phyloP scores from a whole-genome alignment of 2,113 vertebrate species.

The Callopanchax toddi region DNA sequence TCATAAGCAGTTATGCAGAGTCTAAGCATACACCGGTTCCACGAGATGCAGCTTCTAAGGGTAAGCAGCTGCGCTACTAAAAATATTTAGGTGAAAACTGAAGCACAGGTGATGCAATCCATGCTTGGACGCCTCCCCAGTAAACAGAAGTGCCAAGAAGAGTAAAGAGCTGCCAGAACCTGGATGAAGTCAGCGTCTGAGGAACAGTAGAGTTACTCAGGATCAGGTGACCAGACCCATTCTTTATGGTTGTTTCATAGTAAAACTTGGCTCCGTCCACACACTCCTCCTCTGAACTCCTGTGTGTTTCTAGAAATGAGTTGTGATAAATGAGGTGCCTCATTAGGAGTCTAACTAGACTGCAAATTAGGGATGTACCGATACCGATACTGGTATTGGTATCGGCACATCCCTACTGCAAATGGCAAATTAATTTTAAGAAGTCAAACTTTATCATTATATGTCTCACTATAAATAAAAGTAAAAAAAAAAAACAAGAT shows the following conservation, averaged over 20 bases:
- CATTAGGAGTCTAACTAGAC: neutral
- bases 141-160: constrained; percentile 58
- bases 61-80: constrained; percentile 35
- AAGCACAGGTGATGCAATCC: constrained; percentile 68
- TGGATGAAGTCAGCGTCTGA: constrained; percentile 56
- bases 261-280: constrained; percentile 35
- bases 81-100: constrained; percentile 57
- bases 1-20: too few relatives aligned
- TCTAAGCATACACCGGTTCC: too few relatives aligned
- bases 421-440: too few relatives aligned
- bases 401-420: too few relatives aligned
- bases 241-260: constrained; percentile 41
- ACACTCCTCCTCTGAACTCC: neutral
- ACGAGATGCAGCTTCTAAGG: constrained; percentile 46
- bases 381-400: too few relatives aligned
- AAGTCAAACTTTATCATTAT: neutral
- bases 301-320: constrained; percentile 20
- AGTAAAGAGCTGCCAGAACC: constrained; percentile 33
- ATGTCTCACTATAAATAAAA: neutral
- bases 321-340: constrained; percentile 3
- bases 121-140: constrained; percentile 54
- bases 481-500: neutral
- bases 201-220: constrained; percentile 67
- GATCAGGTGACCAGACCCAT: constrained; percentile 53
- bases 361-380: too few relatives aligned